These are phyloP conservation scores for Apostichopus japonicus DNA, from an alignment of 35 echinoderm and acorn worm species.

Conservation along the genomic window DNA sequence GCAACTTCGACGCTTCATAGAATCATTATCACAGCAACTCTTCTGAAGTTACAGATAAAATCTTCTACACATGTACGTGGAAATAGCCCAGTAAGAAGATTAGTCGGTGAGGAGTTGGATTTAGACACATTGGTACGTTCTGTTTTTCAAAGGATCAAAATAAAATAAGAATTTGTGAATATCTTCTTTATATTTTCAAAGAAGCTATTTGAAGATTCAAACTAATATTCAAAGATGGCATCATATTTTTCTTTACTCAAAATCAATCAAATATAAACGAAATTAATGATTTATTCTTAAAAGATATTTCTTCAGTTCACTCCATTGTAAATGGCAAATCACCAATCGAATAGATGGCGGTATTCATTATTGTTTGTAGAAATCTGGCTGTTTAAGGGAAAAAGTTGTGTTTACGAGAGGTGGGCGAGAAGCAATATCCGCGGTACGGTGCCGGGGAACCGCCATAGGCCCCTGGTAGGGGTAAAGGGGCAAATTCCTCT, in stretches of 20 bases:
- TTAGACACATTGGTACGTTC: background rate
- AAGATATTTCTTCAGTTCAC: background rate
- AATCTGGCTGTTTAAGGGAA: too few species aligned
- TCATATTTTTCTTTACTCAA: too few species aligned
- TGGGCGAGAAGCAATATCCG: too few species aligned
- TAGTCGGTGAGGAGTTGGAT: conserved; percentile 11
- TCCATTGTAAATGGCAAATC: background rate
- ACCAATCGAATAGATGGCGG: background rate
- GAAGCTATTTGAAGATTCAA: too few species aligned
- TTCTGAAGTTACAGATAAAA: conserved; percentile 1
- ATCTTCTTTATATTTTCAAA: too few species aligned
- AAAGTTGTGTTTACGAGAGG: too few species aligned
- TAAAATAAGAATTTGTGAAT: background rate
- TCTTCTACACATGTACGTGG: background rate
- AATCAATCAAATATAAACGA: too few species aligned
- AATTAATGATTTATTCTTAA: background rate
- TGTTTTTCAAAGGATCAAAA: background rate
- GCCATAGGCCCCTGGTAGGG: too few species aligned
- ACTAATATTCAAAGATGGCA: too few species aligned
- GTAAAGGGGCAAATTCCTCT: too few species aligned
- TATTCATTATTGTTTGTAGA: background rate
- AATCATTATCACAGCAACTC: background rate
- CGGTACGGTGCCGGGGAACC: too few species aligned
- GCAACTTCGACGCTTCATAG: background rate
- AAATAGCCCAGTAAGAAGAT: background rate